Evolutionary conservation across 2,888 invertebrate species (phyloP).

Genomic region (Scaptodrosophila latifasciaeformis): DNA sequence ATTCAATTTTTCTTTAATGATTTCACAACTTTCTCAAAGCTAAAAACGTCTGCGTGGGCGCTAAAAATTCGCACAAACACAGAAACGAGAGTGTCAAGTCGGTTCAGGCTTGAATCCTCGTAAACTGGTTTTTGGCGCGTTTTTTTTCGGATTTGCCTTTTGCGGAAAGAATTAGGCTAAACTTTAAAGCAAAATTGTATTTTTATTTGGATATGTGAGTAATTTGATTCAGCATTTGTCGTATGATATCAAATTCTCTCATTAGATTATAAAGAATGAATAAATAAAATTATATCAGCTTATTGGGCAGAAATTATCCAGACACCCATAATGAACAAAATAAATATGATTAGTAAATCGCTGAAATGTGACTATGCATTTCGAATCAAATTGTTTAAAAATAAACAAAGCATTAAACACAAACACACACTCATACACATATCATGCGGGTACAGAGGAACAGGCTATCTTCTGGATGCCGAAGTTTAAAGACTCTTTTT

Average conservation of each 20-base stretch:
- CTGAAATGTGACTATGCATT: conserved; percentile 8
- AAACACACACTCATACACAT: conserved; percentile 7
- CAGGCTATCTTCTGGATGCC: too few relatives aligned
- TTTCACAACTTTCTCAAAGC: conserved; percentile 34
- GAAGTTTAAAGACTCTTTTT: too few relatives aligned
- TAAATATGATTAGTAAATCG: neutral
- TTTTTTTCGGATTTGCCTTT: too few relatives aligned
- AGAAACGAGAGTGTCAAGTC: conserved; percentile 3
- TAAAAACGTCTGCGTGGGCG: conserved; percentile 44
- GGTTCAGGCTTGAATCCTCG: conserved; percentile 14
- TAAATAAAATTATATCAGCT: too few relatives aligned
- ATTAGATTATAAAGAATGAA: too few relatives aligned
- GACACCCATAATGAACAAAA: conserved; percentile 4
- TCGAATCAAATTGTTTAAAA: conserved; percentile 40
- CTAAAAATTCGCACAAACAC: conserved; percentile 12
- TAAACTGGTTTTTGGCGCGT: conserved; percentile 61
- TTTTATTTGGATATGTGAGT: too few relatives aligned
- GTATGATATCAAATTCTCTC: too few relatives aligned
- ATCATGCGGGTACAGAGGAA: too few relatives aligned
- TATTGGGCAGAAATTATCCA: too few relatives aligned
- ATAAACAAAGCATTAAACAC: conserved; percentile 39
- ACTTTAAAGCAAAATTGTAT: too few relatives aligned
- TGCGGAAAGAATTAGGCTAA: too few relatives aligned
- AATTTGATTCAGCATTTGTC: too few relatives aligned
- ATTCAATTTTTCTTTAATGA: conserved; percentile 7